Evolutionary conservation across 2,888 invertebrate species (phyloP), one percentile per base, ranked within the genome.

Genomic region (Autographa pulchrina): DNA sequence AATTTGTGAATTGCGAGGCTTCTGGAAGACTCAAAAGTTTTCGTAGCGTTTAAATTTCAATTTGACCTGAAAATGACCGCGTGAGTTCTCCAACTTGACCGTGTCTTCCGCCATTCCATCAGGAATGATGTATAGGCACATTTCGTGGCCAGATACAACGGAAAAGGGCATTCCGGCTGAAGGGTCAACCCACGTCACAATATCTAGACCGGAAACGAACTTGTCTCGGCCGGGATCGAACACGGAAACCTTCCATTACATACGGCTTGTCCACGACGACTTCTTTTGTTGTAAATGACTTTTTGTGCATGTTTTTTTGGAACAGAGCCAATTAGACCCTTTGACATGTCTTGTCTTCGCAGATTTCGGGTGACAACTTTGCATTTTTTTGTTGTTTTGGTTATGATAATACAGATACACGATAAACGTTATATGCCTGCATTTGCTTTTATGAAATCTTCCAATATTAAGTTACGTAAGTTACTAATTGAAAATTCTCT

Each of bases 161-260:
- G 58, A 62, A 60, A 74, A 66, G 65, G 66, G 59, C 58, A 74
- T 54, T 72, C 66, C 73, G 52, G 70, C 62, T 77, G 62, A 69
- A 74, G 62, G 64, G 68, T 66, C 59, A 58, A 75, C 71, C 78
- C 70, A 76, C 75, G 75, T 85, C 83, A 81, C 74, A 76, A 71
- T 77, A 81, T 81, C 81, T 81, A 78, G 75, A 80, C 83, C 77
- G 83, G 80, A 86, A 86, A 83, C 77, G 79, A 83, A 87, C 81
- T 83, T 81, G 85, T 83, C 85, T 72, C 72, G 70, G 72, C 79
- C 77, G 82, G 77, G 75, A 81, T 83, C 74, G 74, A 82, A 85
- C 78, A 71, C 77, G 75, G 62, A 68, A 65, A 38, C 32, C 43
- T 60, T 68, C 52, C 32, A 68, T 72, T 78, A 69, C 25, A 60